phyloP scores from a whole-genome alignment of 1,140 invertebrate species.

The Marisa cornuarietis region DNA sequence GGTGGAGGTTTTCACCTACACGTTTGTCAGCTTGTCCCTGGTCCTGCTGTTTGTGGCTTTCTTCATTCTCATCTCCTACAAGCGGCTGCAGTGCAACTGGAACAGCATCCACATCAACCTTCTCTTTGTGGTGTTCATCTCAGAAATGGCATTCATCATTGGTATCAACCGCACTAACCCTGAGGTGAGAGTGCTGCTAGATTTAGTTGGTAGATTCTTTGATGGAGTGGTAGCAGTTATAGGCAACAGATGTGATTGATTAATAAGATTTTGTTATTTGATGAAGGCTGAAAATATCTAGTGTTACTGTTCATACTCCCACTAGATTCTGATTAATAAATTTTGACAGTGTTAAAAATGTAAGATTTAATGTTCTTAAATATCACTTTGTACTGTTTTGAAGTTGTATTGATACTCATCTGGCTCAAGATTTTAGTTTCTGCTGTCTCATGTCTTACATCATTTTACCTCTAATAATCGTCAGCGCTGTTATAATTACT shows the following conservation, averaged over 20 bases:
- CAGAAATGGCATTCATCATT: conserved; percentile 82
- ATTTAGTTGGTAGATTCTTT: not conserved
- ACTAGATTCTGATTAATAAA: too few species aligned
- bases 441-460: too few species aligned
- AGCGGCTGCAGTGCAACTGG: conserved; percentile 85
- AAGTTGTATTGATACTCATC: too few species aligned
- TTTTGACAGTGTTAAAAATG: too few species aligned
- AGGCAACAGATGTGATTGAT: not conserved
- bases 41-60: conserved; percentile 74
- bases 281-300: not conserved
- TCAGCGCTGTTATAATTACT: not conserved
- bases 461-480: too few species aligned
- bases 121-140: conserved; percentile 86
- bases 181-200: conserved; percentile 63
- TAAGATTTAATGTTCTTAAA: too few species aligned
- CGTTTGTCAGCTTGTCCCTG: conserved; percentile 79
- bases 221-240: not conserved
- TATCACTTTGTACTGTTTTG: too few species aligned
- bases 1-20: conserved; percentile 71
- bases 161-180: conserved; percentile 69
- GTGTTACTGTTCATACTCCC: not conserved
- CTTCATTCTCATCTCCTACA: conserved; percentile 80
- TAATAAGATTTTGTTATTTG: not conserved
- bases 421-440: too few species aligned
- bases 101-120: conserved; percentile 95